These are phyloP conservation scores for Uropsilus gracilis DNA, from an alignment of 2,113 vertebrate genomes.

Conservation along the genomic window DNA sequence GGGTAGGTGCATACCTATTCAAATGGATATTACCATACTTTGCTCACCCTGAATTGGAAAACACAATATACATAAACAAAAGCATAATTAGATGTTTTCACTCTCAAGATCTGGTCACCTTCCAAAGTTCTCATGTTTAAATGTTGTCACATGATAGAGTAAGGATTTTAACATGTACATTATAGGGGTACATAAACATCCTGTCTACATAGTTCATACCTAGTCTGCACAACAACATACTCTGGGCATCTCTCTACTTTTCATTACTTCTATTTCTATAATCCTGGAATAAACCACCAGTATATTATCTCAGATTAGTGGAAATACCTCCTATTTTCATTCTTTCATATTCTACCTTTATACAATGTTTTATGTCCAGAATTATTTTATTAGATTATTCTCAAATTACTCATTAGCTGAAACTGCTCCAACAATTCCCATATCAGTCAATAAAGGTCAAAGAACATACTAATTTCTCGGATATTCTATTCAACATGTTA, in stretches of 20 bases:
- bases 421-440: background rate
- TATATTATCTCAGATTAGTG: background rate
- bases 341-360: background rate
- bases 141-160: background rate
- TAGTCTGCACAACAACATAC: background rate
- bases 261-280: background rate
- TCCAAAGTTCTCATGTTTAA: background rate
- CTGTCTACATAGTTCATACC: background rate
- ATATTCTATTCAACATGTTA: background rate
- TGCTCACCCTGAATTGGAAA: background rate
- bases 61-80: background rate
- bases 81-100: background rate
- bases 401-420: background rate
- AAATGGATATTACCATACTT: too few species aligned
- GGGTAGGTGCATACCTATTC: too few species aligned
- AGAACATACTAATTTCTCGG: background rate
- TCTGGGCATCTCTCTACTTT: background rate
- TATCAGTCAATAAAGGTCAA: background rate
- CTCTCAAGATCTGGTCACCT: background rate
- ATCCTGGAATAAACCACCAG: background rate
- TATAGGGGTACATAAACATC: background rate
- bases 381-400: background rate
- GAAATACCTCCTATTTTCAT: background rate
- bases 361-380: background rate
- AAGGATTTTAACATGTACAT: background rate